These are phyloP conservation scores for Bothrops jararaca DNA, from an alignment of 2,113 vertebrate genomes.

Conservation along the genomic window DNA sequence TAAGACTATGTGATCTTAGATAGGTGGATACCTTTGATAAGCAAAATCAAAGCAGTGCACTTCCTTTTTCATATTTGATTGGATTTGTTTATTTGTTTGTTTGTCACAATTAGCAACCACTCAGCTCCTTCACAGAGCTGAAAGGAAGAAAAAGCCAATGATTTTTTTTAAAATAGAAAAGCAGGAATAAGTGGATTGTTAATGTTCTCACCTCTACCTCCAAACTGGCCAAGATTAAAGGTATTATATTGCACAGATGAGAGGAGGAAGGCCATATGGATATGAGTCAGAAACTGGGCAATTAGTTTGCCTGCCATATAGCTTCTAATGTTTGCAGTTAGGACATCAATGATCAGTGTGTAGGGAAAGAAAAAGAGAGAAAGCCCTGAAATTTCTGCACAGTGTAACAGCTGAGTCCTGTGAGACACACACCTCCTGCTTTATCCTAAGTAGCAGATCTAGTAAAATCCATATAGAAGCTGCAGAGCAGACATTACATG, in stretches of 20 bases:
- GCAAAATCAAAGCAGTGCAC: background rate
- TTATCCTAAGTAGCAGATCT: background rate
- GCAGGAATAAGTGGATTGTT: background rate
- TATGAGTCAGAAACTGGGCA: rapidly evolving
- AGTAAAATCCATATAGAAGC: rapidly evolving
- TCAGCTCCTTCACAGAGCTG: background rate
- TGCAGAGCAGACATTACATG: rapidly evolving
- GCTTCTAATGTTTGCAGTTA: background rate
- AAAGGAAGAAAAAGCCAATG: background rate
- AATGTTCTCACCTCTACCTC: background rate
- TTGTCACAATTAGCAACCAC: background rate
- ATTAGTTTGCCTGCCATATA: background rate
- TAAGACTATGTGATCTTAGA: background rate
- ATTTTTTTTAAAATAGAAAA: background rate
- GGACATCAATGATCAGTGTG: background rate
- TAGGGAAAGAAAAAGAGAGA: rapidly evolving
- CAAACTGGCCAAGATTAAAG: too few relatives aligned
- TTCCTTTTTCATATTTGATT: background rate
- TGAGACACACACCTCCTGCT: background rate
- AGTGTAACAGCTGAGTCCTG: rapidly evolving
- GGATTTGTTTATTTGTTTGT: background rate
- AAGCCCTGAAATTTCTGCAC: rapidly evolving
- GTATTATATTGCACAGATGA: background rate
- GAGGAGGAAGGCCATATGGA: rapidly evolving
- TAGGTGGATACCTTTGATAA: background rate